Base-by-base conservation (phyloP, 1,140 invertebrate genomes). In the Ceratina calcarata region DNA sequence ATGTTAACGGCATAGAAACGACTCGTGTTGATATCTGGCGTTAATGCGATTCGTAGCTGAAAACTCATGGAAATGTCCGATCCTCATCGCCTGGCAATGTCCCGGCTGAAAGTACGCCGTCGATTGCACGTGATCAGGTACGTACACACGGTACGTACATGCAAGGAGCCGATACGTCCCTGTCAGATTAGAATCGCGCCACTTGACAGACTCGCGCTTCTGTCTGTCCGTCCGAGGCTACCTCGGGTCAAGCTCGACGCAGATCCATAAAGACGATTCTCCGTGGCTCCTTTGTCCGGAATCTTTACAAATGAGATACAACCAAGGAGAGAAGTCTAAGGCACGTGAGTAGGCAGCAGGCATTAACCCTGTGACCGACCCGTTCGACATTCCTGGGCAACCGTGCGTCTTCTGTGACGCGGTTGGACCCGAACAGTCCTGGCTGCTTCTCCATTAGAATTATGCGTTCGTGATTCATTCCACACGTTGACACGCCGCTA, bases 151-250 rank as follows among this genome's bases (percentile, higher is more conserved):
- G 37, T 45, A 45, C 37, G 7, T 45, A 45, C 37, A 10, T 45
- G 53, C 55, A 67, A 60, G 51, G 27, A 53, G 37, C 89, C 90
- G 89, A 92, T 92, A 91, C 91, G 90, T 91, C 89, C 84, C 87
- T 90, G 91, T 92, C 90, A 92, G 91, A 92, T 91, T 92, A 91
- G 88, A 87, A 92, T 92, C 91, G 89, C 88, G 81, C 85, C 78
- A 87, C 90, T 91, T 91, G 91, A 92, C 90, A 91, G 90, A 89
- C 91, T 91, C 89, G 90, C 90, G 91, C 91, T 91, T 92, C 91
- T 91, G 91, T 91, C 91, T 87, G 91, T 91, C 90, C 78, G 27
- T 69, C 18, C n/a, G 32, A 15, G 45, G 58, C 45, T 32, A 22
- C 37, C 37, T 16, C 16, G 82, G 81, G 84, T 90, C 90, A 87